These are phyloP conservation scores for Manis javanica DNA, from an alignment of 2,797 vertebrate genomes.

Conservation along the genomic window DNA sequence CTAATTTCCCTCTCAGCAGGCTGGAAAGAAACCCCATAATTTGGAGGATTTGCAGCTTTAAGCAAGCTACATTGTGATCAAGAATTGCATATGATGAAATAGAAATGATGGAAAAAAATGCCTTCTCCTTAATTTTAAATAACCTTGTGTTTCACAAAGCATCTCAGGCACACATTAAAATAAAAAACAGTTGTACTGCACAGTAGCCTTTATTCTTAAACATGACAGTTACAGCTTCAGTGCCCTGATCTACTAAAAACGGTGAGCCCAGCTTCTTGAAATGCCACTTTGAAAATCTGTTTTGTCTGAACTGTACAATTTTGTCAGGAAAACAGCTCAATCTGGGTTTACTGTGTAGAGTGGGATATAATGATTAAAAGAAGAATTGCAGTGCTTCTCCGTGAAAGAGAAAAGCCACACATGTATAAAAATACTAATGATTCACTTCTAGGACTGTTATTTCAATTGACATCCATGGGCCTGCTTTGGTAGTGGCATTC, in stretches of 20 bases:
- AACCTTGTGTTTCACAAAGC: constrained; percentile 55
- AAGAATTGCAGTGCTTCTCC: constrained; percentile 43
- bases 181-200: constrained; percentile 67
- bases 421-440: constrained; percentile 72
- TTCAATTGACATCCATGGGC: constrained; percentile 78
- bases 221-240: constrained; percentile 39
- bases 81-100: constrained; percentile 77
- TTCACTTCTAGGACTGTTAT: constrained; percentile 68
- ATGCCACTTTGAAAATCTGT: constrained; percentile 50
- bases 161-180: constrained; percentile 67
- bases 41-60: constrained; percentile 78
- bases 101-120: constrained; percentile 70
- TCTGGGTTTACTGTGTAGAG: constrained; percentile 1
- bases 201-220: constrained; percentile 56
- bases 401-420: constrained; percentile 51
- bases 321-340: constrained; percentile 56
- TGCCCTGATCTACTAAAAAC: constrained; percentile 59
- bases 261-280: constrained; percentile 52
- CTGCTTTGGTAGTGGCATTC: constrained; percentile 67
- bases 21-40: constrained; percentile 76
- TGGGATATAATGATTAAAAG: constrained; percentile 46
- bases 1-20: constrained; percentile 69
- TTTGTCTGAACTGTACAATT: constrained; percentile 54
- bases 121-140: constrained; percentile 71
- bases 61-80: constrained; percentile 60